Evolutionary conservation across 2,113 vertebrate species (phyloP).

Genomic region (Perca flavescens): DNA sequence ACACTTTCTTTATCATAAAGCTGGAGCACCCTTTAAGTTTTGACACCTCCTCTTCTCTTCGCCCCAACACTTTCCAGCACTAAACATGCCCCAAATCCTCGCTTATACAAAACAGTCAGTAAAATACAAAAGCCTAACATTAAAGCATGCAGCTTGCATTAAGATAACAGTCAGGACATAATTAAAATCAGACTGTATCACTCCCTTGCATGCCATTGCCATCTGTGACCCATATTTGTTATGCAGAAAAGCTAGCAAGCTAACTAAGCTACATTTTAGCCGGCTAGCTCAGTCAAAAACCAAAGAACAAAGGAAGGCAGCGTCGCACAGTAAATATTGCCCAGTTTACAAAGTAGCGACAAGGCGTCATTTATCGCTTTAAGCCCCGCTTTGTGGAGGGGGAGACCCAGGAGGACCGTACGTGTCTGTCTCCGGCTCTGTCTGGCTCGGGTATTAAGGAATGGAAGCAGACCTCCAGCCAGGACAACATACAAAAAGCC

Average conservation of each 20-base stretch:
- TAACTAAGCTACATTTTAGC: conserved; percentile 71
- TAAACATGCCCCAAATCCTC: neutral
- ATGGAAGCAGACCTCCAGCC: conserved; percentile 39
- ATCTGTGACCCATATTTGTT: conserved; percentile 71
- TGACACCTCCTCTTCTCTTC: conserved; percentile 11
- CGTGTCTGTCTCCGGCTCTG: conserved; percentile 40
- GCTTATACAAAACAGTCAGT: neutral
- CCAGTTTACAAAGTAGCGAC: conserved; percentile 37
- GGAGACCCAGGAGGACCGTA: neutral
- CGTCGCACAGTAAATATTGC: conserved; percentile 20
- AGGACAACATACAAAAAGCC: conserved; percentile 61
- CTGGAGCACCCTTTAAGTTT: conserved; percentile 32
- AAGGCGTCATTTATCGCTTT: neutral
- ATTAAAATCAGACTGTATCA: conserved; percentile 38
- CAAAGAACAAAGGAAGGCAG: conserved; percentile 70
- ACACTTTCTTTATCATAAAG: conserved; percentile 13
- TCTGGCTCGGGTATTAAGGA: conserved; percentile 45
- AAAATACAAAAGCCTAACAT: neutral
- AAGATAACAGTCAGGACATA: neutral
- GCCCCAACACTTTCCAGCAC: conserved; percentile 3
- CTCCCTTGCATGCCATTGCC: conserved; percentile 33
- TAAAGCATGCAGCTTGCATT: neutral
- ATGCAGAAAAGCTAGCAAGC: conserved; percentile 67
- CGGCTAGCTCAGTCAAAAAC: conserved; percentile 58
- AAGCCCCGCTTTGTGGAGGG: conserved; percentile 13